A percentile compares a stretch with the other conserved stretches of the same genome.
These are phyloP conservation scores for Labeo catla DNA, from an alignment of 2,113 vertebrate genomes.

Conservation along the genomic window DNA sequence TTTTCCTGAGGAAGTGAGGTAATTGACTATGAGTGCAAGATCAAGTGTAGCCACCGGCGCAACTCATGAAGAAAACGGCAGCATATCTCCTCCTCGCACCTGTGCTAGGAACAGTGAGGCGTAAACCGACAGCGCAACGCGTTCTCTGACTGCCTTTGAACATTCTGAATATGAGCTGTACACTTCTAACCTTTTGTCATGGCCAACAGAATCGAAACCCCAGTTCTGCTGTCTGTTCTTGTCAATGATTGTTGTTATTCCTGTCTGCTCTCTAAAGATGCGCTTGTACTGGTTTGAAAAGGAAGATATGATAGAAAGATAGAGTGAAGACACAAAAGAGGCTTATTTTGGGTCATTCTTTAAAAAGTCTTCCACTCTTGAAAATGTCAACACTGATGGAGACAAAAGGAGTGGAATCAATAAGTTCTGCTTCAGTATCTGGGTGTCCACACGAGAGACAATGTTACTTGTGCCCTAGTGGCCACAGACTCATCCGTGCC, in stretches of 20 bases:
- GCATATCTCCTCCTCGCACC: slow-evolving; percentile 35
- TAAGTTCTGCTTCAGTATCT: slow-evolving; percentile 41
- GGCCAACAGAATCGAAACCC: slow-evolving; percentile 39
- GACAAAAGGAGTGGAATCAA: slow-evolving; percentile 46
- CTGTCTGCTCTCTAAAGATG: slow-evolving; percentile 23
- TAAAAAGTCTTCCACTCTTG: slow-evolving; percentile 30
- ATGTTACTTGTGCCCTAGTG: slow-evolving; percentile 3
- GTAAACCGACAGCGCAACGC: background rate
- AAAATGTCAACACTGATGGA: slow-evolving; percentile 45
- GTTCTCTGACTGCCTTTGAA: slow-evolving; percentile 28
- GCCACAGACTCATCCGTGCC: slow-evolving; percentile 32
- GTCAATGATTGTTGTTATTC: slow-evolving; percentile 29
- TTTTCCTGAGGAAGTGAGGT: slow-evolving; percentile 56
- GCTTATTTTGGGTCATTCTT: slow-evolving; percentile 10
- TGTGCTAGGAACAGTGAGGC: slow-evolving; percentile 34
- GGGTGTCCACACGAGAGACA: slow-evolving; percentile 35
- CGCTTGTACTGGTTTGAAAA: slow-evolving; percentile 11
- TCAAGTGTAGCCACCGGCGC: slow-evolving; percentile 57
- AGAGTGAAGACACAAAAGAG: slow-evolving; percentile 30
- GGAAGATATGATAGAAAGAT: slow-evolving; percentile 34
- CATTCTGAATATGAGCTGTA: slow-evolving; percentile 12
- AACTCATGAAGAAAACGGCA: slow-evolving; percentile 40
- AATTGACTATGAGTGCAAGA: slow-evolving; percentile 62
- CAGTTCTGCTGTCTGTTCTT: slow-evolving; percentile 7
- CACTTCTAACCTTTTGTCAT: slow-evolving; percentile 30